A percentile compares a stretch with the other conserved stretches of the same genome.
Evolutionary conservation across 2,113 vertebrate genomes (phyloP).

Genomic region (Anarrhichthys ocellatus): DNA sequence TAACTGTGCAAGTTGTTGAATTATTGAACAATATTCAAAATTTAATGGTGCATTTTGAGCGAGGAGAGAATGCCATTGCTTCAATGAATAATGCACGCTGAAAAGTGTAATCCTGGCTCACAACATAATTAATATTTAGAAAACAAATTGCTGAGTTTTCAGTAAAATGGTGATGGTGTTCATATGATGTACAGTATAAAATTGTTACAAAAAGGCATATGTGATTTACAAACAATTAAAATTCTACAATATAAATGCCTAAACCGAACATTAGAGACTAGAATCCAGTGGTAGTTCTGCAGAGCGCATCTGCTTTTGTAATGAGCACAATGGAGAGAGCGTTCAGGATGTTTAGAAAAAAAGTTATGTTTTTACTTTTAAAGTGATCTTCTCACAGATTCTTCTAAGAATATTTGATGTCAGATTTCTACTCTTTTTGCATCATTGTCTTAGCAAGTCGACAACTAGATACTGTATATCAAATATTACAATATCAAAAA

Average conservation of each 20-base stretch:
- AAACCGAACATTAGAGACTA: constrained; percentile 55
- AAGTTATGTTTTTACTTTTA: constrained; percentile 21
- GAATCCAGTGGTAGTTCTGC: constrained; percentile 67
- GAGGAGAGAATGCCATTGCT: constrained; percentile 50
- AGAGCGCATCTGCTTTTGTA: constrained; percentile 45
- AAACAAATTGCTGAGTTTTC: constrained; percentile 66
- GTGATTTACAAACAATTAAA: constrained; percentile 80
- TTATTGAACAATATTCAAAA: constrained; percentile 30
- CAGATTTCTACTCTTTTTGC: constrained; percentile 33
- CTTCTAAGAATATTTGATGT: constrained; percentile 32
- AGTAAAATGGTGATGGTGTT: constrained; percentile 58
- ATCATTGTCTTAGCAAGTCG: constrained; percentile 44
- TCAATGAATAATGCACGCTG: constrained; percentile 71
- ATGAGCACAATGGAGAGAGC: constrained; percentile 56
- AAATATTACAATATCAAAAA: constrained; percentile 71
- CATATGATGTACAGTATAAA: constrained; percentile 77
- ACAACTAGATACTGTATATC: constrained; percentile 57
- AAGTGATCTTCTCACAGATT: constrained; percentile 50
- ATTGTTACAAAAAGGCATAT: constrained; percentile 84
- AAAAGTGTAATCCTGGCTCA: constrained; percentile 63
- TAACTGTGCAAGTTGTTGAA: constrained; percentile 21
- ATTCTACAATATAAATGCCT: constrained; percentile 72
- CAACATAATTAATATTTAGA: constrained; percentile 58
- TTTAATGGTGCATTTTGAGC: constrained; percentile 36
- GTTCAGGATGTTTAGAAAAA: constrained; percentile 42